Evolutionary conservation across 2,888 invertebrate genomes (phyloP), one percentile per base, ranked within the genome.

Genomic region (Eupithecia subfuscata): DNA sequence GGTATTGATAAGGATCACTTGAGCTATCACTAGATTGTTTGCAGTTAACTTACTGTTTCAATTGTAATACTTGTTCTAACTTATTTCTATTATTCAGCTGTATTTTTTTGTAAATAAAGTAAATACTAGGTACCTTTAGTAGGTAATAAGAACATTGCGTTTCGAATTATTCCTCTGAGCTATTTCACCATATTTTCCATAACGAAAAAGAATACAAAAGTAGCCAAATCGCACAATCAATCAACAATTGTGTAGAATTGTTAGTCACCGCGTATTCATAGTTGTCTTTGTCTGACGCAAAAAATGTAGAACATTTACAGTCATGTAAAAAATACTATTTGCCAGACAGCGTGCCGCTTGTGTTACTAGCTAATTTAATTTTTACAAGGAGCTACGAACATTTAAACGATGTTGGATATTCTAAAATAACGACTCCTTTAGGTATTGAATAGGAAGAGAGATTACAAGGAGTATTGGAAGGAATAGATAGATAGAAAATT

Each of bases 301-400:
- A 92, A 92, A 91, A 86, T 87, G 82, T 84, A 78, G 82, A 83
- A 82, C 85, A 88, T 87, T 88, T 76, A 81, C 83, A 80, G 82
- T 81, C 71, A 43, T 74, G 76, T 80, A 82, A 86, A 85, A 87
- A 84, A 86, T 83, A 84, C 81, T 83, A 85, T 84, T 85, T 80
- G 84, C 85, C 87, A 93, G 94, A 94, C 94, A 89, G 94, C 92
- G 89, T 93, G 93, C 90, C 93, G 93, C 92, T 87, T 80, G 82
- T 84, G 85, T 88, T 88, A 84, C 85, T 84, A 84, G 81, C 83
- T 86, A 86, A 88, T 87, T 83, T 85, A 82, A 82, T 77, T 81
- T 48, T 64, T 16, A 84, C 89, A 74, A 52, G 75, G 85, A 92
- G 86, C 83, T 88, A 88, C 78, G 87, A 91, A 91, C 64, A 25